These are phyloP conservation scores for Ceratina japonica DNA, from an alignment of 1,140 invertebrate species.

Conservation along the genomic window DNA sequence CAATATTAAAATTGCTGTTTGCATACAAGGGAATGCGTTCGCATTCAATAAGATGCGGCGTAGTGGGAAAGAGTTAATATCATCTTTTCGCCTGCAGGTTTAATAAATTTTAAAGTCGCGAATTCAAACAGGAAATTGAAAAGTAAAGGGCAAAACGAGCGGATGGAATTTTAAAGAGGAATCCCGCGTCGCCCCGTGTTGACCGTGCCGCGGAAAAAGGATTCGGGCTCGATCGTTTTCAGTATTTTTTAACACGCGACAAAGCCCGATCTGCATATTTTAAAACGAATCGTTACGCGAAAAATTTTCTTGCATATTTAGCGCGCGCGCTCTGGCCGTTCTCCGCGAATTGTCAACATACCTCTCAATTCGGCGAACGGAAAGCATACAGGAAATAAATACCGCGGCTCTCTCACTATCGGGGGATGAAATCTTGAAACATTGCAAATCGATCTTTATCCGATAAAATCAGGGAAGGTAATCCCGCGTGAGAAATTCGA, in stretches of 20 bases:
- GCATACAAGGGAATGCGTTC: background rate
- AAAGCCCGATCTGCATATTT: slow-evolving; percentile 1
- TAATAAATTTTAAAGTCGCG: slow-evolving; percentile 33
- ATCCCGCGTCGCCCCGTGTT: background rate
- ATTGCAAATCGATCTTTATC: no score
- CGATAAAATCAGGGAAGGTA: no score
- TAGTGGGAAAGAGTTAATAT: slow-evolving; percentile 15
- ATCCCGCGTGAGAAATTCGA: background rate
- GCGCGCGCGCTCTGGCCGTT: background rate
- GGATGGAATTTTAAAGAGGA: slow-evolving; percentile 21
- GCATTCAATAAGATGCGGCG: background rate
- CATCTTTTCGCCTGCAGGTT: slow-evolving; percentile 17
- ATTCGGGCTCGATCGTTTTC: slow-evolving; percentile 8
- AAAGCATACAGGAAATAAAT: no score
- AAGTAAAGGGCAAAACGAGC: slow-evolving; percentile 23
- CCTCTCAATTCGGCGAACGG: no score
- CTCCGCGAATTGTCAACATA: no score
- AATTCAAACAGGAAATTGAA: slow-evolving; percentile 33
- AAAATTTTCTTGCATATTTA: background rate
- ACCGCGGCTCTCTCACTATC: no score
- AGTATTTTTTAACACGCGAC: slow-evolving; percentile 11
- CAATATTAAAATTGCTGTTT: background rate
- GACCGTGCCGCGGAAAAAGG: background rate
- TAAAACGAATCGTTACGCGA: no score
- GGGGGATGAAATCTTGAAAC: background rate